Conservation (phyloP, 2,888 invertebrate species). For the Latrodectus elegans region DNA sequence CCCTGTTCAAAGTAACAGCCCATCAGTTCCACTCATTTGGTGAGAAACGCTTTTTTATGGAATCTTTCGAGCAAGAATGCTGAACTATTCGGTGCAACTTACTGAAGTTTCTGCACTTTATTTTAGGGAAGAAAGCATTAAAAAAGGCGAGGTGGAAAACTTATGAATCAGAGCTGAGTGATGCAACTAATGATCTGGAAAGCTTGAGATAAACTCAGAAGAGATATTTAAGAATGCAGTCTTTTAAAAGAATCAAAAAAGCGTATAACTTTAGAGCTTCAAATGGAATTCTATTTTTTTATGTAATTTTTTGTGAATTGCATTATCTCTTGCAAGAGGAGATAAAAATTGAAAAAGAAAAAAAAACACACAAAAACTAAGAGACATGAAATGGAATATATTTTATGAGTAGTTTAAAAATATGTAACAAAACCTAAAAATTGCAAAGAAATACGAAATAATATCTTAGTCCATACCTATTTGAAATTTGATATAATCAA, state of each 20-base stretch:
- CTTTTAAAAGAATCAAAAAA: not conserved
- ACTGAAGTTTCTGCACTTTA: slow-evolving; percentile 29
- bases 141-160: slow-evolving; percentile 12
- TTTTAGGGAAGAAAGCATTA: slow-evolving; percentile 29
- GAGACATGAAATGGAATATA: too few species aligned
- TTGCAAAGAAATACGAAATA: too few species aligned
- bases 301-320: not conserved
- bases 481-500: too few species aligned
- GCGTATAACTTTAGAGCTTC: not conserved
- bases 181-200: slow-evolving; percentile 56
- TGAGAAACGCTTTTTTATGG: slow-evolving; percentile 58
- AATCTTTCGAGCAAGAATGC: not conserved
- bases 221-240: slow-evolving; percentile 42
- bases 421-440: too few species aligned
- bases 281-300: not conserved
- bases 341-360: too few species aligned
- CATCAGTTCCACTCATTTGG: slow-evolving; percentile 60
- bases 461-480: too few species aligned
- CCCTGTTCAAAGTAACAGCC: slow-evolving; percentile 46
- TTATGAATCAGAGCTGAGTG: slow-evolving; percentile 59
- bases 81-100: slow-evolving; percentile 17
- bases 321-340: not conserved
- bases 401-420: too few species aligned
- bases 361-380: too few species aligned
- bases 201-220: slow-evolving; percentile 43